These are phyloP conservation scores for Drosophila lacertosa DNA, from an alignment of 1,140 invertebrate genomes.

Conservation along the genomic window DNA sequence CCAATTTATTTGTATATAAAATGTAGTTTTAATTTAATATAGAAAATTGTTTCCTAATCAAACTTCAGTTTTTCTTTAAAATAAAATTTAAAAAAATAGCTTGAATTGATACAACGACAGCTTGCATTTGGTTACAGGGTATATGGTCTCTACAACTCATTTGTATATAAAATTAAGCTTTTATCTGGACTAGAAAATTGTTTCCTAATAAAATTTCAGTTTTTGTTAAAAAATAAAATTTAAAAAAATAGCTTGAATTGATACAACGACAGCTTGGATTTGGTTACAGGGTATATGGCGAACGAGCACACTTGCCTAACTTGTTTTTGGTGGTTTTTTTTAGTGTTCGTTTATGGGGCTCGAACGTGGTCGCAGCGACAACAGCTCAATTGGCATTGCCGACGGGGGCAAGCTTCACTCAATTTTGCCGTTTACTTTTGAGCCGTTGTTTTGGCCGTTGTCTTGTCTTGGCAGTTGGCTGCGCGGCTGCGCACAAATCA, in stretches of 20 bases:
- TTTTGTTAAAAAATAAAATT: no score
- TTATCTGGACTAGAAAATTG: no score
- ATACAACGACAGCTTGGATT: conserved; percentile 36
- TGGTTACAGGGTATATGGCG: background rate
- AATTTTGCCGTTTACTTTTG: conserved; percentile 50
- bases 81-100: no score
- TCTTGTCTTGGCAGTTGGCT: conserved; percentile 65
- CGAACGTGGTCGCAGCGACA: conserved; percentile 52
- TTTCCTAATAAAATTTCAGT: no score
- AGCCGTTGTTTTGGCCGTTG: conserved; percentile 27
- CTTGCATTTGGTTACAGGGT: conserved; percentile 23
- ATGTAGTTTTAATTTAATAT: no score
- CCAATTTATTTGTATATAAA: no score
- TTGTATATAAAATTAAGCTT: no score
- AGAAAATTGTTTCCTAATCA: no score
- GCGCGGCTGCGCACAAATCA: conserved; percentile 69
- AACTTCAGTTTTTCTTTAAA: no score
- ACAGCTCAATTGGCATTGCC: conserved; percentile 40
- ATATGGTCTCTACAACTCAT: no score
- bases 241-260: no score
- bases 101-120: conserved; percentile 16
- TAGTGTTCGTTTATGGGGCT: conserved; percentile 63
- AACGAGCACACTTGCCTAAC: background rate
- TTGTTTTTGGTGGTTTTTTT: conserved; percentile 17
- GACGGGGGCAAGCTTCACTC: conserved; percentile 42